These are phyloP conservation scores for Mungos mungo DNA, from an alignment of 2,113 vertebrate species.

Conservation along the genomic window DNA sequence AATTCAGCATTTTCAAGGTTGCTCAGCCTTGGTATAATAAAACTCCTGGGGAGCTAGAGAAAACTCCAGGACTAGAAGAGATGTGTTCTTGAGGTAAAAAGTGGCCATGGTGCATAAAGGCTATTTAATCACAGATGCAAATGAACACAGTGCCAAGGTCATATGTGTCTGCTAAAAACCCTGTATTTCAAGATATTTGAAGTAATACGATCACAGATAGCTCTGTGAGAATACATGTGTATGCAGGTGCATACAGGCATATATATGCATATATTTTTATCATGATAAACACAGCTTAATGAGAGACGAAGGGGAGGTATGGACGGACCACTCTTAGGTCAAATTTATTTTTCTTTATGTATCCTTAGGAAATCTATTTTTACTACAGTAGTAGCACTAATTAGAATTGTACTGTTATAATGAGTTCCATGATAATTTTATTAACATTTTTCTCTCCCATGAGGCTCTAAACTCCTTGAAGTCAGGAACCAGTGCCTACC, in stretches of 20 bases:
- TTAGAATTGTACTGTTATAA: conserved; percentile 16
- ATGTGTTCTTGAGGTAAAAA: not conserved
- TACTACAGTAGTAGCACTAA: not conserved
- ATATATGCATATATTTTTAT: not conserved
- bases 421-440: not conserved
- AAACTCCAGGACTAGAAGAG: not conserved
- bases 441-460: not conserved
- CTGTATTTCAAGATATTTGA: not conserved
- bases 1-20: not conserved
- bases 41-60: not conserved
- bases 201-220: not conserved
- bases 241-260: not conserved
- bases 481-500: not conserved
- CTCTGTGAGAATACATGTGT: not conserved
- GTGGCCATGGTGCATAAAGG: not conserved
- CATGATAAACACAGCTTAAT: not conserved
- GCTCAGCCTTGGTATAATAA: not conserved
- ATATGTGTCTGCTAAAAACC: not conserved
- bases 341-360: not conserved
- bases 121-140: not conserved
- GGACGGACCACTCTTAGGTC: not conserved
- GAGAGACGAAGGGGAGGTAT: not conserved
- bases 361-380: conserved; percentile 1
- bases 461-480: not conserved
- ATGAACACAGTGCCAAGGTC: not conserved